Conservation (phyloP, 1,140 invertebrate species). For the Trichonephila clavata region DNA sequence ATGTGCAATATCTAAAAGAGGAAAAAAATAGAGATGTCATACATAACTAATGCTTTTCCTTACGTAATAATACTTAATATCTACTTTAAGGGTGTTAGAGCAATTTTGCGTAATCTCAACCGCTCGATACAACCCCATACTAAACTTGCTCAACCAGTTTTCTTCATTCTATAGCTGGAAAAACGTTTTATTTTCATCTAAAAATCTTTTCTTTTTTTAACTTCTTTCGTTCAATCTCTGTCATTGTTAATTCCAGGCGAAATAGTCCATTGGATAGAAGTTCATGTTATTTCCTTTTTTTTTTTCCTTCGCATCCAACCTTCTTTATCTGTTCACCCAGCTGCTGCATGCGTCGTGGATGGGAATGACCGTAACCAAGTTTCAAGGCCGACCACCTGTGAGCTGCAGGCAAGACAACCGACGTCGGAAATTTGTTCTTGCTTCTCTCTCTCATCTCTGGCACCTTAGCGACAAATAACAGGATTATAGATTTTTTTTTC, state of each 20-base stretch:
- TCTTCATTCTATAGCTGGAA: neutral
- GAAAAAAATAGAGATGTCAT: neutral
- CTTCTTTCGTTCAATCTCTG: neutral
- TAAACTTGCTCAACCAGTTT: constrained; percentile 8
- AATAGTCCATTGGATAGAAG: constrained; percentile 11
- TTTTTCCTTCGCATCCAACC: constrained; percentile 7
- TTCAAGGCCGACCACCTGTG: constrained; percentile 70
- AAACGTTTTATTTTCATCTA: neutral
- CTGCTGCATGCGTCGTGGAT: neutral
- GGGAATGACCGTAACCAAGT: constrained; percentile 60
- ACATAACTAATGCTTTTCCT: neutral
- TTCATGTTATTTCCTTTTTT: constrained; percentile 6
- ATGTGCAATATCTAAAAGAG: too few relatives aligned
- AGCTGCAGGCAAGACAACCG: neutral
- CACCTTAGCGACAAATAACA: constrained; percentile 32
- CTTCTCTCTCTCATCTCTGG: neutral
- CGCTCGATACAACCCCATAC: too few relatives aligned
- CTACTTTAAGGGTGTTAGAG: neutral
- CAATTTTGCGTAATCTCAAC: neutral
- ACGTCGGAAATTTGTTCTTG: constrained; percentile 31
- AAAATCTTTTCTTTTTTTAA: neutral
- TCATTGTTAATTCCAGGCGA: neutral
- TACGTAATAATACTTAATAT: neutral
- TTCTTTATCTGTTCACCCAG: neutral
- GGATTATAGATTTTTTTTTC: neutral